Percentiles rank a stretch among this genome's conserved stretches.
Evolutionary conservation across 2,888 invertebrate genomes (phyloP).

Genomic region (Polia nebulosa): DNA sequence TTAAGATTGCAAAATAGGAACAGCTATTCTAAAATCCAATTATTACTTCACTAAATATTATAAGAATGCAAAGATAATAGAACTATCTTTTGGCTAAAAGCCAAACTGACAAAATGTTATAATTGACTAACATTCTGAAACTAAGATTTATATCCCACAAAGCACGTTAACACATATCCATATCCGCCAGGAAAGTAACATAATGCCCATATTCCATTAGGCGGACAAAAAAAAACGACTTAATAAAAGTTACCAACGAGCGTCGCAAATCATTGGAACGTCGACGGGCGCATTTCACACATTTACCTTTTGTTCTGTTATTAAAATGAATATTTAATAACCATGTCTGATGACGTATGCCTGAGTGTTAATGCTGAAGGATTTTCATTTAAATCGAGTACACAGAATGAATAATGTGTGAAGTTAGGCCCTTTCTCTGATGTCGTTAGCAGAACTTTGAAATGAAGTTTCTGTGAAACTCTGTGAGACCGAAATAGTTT

Average conservation of each 20-base stretch:
- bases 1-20: conserved; percentile 28
- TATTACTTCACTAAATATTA: conserved; percentile 1
- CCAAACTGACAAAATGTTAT: neutral
- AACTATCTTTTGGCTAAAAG: conserved; percentile 11
- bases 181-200: conserved; percentile 49
- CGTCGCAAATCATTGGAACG: conserved; percentile 80
- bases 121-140: conserved; percentile 25
- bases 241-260: conserved; percentile 76
- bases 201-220: conserved; percentile 73
- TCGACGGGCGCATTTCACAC: conserved; percentile 77
- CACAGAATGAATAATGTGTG: conserved; percentile 53
- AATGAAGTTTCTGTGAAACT: conserved; percentile 27
- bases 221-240: conserved; percentile 74
- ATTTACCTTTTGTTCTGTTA: conserved; percentile 77
- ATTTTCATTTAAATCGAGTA: conserved; percentile 62
- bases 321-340: conserved; percentile 87
- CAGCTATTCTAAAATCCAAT: conserved; percentile 16
- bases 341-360: conserved; percentile 77
- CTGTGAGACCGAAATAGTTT: conserved; percentile 13
- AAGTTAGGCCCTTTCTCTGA: conserved; percentile 41
- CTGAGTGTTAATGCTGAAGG: conserved; percentile 69
- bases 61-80: conserved; percentile 8
- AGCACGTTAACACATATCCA: conserved; percentile 37
- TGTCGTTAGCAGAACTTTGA: conserved; percentile 38
- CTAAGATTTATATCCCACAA: conserved; percentile 35